Percentiles rank a stretch among this genome's conserved stretches.
These are phyloP conservation scores for Nestor notabilis DNA, from an alignment of 2,113 vertebrate species.

Conservation along the genomic window DNA sequence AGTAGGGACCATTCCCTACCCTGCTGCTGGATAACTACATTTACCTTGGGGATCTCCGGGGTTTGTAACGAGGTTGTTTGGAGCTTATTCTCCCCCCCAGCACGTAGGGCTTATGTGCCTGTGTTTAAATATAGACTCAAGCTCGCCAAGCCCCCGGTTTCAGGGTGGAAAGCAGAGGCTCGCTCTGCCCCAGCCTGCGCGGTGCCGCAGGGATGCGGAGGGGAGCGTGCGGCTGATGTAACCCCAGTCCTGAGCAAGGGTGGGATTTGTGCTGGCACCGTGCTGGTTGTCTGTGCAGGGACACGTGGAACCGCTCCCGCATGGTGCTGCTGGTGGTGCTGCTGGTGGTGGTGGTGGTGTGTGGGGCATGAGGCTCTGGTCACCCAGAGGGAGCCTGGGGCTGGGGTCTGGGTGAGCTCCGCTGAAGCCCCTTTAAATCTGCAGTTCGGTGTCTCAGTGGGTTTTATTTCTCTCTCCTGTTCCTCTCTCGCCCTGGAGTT, in stretches of 20 bases:
- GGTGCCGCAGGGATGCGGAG: background rate
- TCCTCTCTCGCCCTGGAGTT: slow-evolving; percentile 59
- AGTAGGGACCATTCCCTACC: accelerated
- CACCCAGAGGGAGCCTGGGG: background rate
- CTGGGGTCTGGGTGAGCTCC: background rate
- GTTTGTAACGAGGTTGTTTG: background rate
- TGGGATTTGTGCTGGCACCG: background rate
- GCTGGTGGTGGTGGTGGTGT: background rate
- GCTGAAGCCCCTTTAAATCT: background rate
- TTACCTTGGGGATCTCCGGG: background rate
- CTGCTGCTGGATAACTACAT: background rate
- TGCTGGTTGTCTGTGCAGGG: background rate
- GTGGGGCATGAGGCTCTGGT: background rate
- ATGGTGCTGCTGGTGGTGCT: background rate
- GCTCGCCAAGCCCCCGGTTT: background rate
- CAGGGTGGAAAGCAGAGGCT: background rate
- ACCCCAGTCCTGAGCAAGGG: background rate
- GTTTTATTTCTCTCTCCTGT: slow-evolving; percentile 31
- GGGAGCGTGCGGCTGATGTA: background rate
- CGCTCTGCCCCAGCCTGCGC: background rate
- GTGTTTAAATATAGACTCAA: slow-evolving; percentile 12
- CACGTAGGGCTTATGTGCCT: background rate
- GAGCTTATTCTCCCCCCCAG: background rate
- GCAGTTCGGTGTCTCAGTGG: slow-evolving; percentile 1
- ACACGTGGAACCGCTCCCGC: background rate